Percentiles rank a stretch among this genome's conserved stretches.
Conservation (phyloP, 2,888 invertebrate species). For the Nomada ruficornis region DNA sequence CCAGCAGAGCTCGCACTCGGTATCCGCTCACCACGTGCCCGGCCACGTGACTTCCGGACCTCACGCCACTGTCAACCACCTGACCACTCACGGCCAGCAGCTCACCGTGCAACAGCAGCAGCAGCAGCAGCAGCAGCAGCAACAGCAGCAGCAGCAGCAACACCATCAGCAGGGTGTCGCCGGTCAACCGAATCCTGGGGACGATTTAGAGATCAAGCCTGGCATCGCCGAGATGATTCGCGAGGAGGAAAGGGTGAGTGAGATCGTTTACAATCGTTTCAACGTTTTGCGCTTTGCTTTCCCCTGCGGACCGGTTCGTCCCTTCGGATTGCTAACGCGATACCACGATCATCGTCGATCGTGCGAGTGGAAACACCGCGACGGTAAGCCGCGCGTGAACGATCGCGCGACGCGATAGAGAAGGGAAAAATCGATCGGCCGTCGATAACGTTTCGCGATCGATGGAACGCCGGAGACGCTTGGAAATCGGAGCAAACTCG, state of each 20-base stretch:
- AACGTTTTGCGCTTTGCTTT: neutral
- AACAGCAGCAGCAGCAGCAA: slow-evolving; percentile 75
- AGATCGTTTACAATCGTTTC: neutral
- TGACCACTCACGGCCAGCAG: slow-evolving; percentile 78
- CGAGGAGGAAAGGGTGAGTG: slow-evolving; percentile 97
- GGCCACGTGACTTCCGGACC: slow-evolving; percentile 82
- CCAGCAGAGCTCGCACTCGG: slow-evolving; percentile 84
- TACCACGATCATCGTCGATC: neutral
- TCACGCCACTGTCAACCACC: slow-evolving; percentile 79
- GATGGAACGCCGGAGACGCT: neutral
- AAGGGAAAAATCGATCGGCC: slow-evolving; percentile 1
- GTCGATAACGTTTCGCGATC: slow-evolving; percentile 21
- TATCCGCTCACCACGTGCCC: slow-evolving; percentile 80
- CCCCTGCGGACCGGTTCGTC: no score
- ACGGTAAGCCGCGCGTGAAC: slow-evolving; percentile 6
- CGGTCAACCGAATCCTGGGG: slow-evolving; percentile 81
- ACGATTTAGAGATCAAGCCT: slow-evolving; percentile 96
- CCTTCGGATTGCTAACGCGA: neutral
- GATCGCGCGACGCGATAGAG: neutral
- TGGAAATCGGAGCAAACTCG: neutral
- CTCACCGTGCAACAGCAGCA: slow-evolving; percentile 74
- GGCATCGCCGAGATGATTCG: slow-evolving; percentile 98
- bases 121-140: slow-evolving; percentile 76
- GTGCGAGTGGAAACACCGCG: slow-evolving; percentile 9
- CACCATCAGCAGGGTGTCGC: slow-evolving; percentile 70